These are phyloP conservation scores for Emmelina monodactyla DNA, from an alignment of 2,888 invertebrate genomes.

Conservation along the genomic window DNA sequence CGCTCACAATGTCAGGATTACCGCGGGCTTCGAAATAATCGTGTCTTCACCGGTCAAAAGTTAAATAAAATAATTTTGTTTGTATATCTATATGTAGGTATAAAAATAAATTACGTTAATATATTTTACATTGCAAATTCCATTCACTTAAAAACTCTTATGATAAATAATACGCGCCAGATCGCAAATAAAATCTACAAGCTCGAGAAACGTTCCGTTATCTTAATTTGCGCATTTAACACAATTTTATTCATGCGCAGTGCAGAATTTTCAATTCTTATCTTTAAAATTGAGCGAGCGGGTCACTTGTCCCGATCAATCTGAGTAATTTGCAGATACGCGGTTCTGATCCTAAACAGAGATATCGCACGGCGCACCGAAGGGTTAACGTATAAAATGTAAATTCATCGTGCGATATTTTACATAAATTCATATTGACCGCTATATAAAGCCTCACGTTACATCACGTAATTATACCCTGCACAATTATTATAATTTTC, in stretches of 20 bases:
- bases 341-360: conserved; percentile 48
- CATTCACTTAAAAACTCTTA: no score
- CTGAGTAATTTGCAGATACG: conserved; percentile 40
- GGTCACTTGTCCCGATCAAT: conserved; percentile 28
- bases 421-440: conserved; percentile 61
- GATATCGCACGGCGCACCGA: conserved; percentile 45
- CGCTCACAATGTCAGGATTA: conserved; percentile 29
- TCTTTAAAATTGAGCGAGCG: conserved; percentile 17
- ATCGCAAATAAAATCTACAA: no score
- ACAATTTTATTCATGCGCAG: no score
- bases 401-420: conserved; percentile 62
- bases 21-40: conserved; percentile 23
- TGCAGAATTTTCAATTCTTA: no score
- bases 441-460: conserved; percentile 51
- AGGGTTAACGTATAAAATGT: conserved; percentile 57
- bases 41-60: conserved; percentile 22
- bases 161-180: no score
- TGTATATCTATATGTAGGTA: not conserved
- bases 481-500: conserved; percentile 65
- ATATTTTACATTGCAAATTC: no score
- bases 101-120: no score
- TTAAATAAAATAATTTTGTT: conserved; percentile 11
- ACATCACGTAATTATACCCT: conserved; percentile 55
- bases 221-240: no score
- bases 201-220: no score